These are phyloP conservation scores for Pseudocheirus occidentalis DNA, from an alignment of 2,797 vertebrate species.

Conservation along the genomic window DNA sequence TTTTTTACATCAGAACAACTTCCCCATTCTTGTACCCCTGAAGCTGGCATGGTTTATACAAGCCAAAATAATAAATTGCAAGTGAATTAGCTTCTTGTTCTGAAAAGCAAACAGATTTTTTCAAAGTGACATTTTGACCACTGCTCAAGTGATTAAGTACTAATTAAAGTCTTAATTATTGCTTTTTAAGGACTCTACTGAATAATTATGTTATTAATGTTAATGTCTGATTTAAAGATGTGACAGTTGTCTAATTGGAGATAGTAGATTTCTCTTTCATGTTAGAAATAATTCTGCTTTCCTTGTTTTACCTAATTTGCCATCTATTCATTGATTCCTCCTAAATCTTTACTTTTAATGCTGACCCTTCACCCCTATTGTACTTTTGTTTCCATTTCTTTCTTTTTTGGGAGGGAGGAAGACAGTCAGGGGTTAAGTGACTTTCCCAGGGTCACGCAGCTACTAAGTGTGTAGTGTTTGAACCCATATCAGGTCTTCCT, in stretches of 20 bases:
- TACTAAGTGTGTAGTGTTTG: too few relatives aligned
- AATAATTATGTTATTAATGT: slow-evolving; percentile 25
- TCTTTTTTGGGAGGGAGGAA: too few relatives aligned
- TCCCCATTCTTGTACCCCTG: slow-evolving; percentile 38
- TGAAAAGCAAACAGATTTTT: slow-evolving; percentile 32
- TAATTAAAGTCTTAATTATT: slow-evolving; percentile 25
- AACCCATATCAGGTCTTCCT: too few relatives aligned
- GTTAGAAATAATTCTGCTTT: slow-evolving; percentile 15
- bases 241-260: background rate
- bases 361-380: background rate
- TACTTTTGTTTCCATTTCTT: background rate
- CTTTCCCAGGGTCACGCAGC: too few relatives aligned
- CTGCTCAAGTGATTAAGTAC: slow-evolving; percentile 22
- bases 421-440: too few relatives aligned
- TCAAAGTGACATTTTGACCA: slow-evolving; percentile 10
- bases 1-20: slow-evolving; percentile 22
- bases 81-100: slow-evolving; percentile 1
- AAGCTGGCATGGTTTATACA: slow-evolving; percentile 27
- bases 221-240: slow-evolving; percentile 12
- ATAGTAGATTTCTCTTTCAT: background rate
- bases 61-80: slow-evolving; percentile 8
- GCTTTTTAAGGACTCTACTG: background rate
- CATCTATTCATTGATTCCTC: slow-evolving; percentile 9
- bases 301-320: background rate
- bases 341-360: background rate